Percentiles rank a stretch among this genome's conserved stretches.
Conservation (phyloP, 2,113 vertebrate genomes). For the Anoura caudifer region DNA sequence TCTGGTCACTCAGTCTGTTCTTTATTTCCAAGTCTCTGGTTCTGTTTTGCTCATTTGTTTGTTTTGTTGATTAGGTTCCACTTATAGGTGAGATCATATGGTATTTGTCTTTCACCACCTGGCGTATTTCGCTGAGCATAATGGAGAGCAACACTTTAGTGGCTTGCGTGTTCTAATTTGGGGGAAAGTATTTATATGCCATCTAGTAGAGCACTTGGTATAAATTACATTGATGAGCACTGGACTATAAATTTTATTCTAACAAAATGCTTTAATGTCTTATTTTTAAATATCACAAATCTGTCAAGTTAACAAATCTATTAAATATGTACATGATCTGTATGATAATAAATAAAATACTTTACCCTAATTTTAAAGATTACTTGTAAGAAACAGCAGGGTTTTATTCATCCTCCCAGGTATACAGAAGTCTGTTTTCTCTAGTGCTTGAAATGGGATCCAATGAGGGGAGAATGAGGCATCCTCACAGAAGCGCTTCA, state of each 20-base stretch:
- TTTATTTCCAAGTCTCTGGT: too few relatives aligned
- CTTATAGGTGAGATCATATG: too few relatives aligned
- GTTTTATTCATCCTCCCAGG: background rate
- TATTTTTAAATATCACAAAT: background rate
- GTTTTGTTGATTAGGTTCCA: too few relatives aligned
- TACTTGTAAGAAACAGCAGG: background rate
- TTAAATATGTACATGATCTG: background rate
- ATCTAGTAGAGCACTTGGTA: background rate
- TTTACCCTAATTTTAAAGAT: background rate
- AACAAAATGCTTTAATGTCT: background rate
- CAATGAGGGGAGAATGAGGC: background rate
- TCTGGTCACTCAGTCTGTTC: too few relatives aligned
- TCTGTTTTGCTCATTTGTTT: too few relatives aligned
- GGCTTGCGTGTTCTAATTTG: conserved; percentile 29
- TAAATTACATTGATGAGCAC: background rate
- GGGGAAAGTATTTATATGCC: conserved; percentile 38
- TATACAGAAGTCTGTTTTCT: background rate
- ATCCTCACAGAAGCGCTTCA: background rate
- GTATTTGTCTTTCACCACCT: too few relatives aligned
- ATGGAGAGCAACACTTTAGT: background rate
- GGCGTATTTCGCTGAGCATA: too few relatives aligned
- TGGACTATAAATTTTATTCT: background rate
- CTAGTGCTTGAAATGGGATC: background rate
- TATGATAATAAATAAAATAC: background rate
- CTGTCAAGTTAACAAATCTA: background rate